A percentile compares a stretch with the other conserved stretches of the same genome.
Evolutionary conservation across 2,888 invertebrate species (phyloP).

Genomic region (Carcina quercana): DNA sequence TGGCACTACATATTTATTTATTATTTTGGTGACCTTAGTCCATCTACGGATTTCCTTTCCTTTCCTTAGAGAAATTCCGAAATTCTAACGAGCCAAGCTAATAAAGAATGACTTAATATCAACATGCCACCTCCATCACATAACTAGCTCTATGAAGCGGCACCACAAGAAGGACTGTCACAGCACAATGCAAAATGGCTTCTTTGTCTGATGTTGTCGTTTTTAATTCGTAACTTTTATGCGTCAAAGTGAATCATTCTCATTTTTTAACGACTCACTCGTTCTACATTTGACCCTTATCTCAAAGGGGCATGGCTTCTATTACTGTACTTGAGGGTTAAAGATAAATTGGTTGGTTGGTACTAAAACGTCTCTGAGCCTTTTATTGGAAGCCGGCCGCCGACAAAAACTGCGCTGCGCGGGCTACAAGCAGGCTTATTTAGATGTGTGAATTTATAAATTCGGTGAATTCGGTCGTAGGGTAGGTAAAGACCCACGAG

Average conservation of each 20-base stretch:
- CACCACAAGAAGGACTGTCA: constrained; percentile 64
- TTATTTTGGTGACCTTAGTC: no score
- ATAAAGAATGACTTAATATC: background rate
- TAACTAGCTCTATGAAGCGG: constrained; percentile 41
- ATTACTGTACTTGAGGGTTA: constrained; percentile 4
- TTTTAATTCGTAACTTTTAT: constrained; percentile 71
- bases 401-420: constrained; percentile 42
- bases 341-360: constrained; percentile 15
- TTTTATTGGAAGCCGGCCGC: constrained; percentile 31
- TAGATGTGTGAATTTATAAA: constrained; percentile 29
- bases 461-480: constrained; percentile 3
- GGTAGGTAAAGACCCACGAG: no score
- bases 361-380: constrained; percentile 31
- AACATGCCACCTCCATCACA: constrained; percentile 24
- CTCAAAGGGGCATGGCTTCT: constrained; percentile 7
- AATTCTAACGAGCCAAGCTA: background rate
- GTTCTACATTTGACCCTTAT: constrained; percentile 16
- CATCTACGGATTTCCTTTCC: no score
- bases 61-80: background rate
- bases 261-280: constrained; percentile 27
- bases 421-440: constrained; percentile 21
- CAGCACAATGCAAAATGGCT: constrained; percentile 68
- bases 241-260: constrained; percentile 66
- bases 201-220: constrained; percentile 69
- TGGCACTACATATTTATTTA: background rate